phyloP scores from a whole-genome alignment of 2,888 invertebrate genomes.

The Dryococelus australis region DNA sequence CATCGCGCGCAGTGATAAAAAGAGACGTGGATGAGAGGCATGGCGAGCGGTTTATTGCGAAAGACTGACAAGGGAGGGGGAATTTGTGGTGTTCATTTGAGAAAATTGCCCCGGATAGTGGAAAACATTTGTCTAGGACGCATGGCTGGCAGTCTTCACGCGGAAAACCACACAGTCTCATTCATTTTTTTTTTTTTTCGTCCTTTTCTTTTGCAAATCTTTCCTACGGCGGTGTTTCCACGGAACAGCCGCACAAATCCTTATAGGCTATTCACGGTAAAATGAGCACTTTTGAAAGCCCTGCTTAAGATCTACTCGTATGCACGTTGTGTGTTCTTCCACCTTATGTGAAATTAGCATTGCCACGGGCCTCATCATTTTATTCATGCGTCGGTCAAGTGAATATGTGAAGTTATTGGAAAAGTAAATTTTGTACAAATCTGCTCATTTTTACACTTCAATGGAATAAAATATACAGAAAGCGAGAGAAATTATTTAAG shows the following conservation, averaged over 20 bases:
- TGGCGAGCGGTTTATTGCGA: not conserved
- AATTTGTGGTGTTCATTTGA: constrained; percentile 38
- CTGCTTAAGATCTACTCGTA: no score
- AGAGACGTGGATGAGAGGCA: not conserved
- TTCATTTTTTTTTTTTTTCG: constrained; percentile 13
- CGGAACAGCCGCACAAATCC: not conserved
- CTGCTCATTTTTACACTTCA: no score
- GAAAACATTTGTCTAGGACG: constrained; percentile 36
- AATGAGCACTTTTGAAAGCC: no score
- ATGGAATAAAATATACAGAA: no score
- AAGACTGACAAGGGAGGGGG: not conserved
- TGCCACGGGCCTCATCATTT: no score
- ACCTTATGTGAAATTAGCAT: no score
- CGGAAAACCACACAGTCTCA: not conserved
- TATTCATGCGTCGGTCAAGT: no score
- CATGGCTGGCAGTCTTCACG: not conserved
- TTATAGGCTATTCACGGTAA: no score
- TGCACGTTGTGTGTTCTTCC: no score
- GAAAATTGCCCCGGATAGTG: constrained; percentile 39
- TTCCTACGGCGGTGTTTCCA: not conserved
- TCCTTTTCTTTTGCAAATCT: not conserved
- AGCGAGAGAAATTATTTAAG: no score
- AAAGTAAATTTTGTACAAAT: no score
- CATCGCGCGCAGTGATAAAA: not conserved
- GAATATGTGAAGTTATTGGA: no score